Evolutionary conservation across 2,797 vertebrate species (phyloP).

Genomic region (Enteromius afrohamiltoni): DNA sequence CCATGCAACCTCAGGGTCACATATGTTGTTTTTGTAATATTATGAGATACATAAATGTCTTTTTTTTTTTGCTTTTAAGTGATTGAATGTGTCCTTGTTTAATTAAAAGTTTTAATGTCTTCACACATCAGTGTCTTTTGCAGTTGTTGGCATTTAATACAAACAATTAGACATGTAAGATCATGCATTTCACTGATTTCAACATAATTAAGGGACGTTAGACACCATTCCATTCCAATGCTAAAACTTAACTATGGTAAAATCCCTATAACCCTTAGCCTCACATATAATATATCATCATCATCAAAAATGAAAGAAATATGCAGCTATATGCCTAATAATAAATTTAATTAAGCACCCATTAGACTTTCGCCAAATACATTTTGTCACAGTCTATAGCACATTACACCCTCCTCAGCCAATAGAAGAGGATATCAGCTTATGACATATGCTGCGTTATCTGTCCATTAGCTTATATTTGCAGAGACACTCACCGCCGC

Average conservation of each 20-base stretch:
- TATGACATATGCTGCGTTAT: constrained; percentile 45
- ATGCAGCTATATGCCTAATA: background rate
- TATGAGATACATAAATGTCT: background rate
- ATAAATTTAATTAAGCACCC: constrained; percentile 7
- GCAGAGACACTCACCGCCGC: constrained; percentile 46
- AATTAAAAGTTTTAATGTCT: constrained; percentile 2
- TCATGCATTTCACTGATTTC: background rate
- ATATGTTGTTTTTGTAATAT: background rate
- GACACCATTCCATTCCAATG: background rate
- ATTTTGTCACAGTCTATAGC: background rate
- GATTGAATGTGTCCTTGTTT: background rate
- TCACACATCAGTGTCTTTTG: background rate
- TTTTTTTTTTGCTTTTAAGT: background rate
- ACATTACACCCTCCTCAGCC: background rate
- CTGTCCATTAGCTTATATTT: constrained; percentile 57
- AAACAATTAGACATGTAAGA: background rate
- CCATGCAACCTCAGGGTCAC: background rate
- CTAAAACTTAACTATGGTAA: background rate
- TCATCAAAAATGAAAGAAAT: background rate
- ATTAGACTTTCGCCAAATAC: background rate
- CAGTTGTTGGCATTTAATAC: background rate
- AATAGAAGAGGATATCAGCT: constrained; percentile 26
- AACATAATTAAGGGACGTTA: background rate
- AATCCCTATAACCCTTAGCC: constrained; percentile 1
- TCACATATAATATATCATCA: background rate